Evolutionary conservation across 2,888 invertebrate genomes (phyloP), one percentile per base, ranked within the genome.

Genomic region (Phrixothrix hirtus): DNA sequence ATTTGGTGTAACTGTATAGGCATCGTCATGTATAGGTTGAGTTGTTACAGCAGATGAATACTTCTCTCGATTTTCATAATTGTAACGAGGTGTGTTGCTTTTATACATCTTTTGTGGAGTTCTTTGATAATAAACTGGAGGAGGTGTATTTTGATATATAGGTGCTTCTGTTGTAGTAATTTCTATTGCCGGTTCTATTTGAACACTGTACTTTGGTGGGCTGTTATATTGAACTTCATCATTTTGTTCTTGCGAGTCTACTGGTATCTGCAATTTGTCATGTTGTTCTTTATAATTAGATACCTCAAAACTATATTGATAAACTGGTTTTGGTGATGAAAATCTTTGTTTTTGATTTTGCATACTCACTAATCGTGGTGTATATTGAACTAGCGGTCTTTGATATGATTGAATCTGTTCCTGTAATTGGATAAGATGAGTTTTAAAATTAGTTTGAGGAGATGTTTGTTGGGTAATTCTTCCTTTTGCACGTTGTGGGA

Each of bases 291-390:
- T 73, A 53, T 79, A 79, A 59, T 79, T 77, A 6, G 83, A 79
- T 0, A 84, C 80, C 67, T 89, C 84, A 66, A 85, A 89, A 64
- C 84, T 87, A 69, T 85, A 89, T 67, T 89, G 88, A 68, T 88
- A 89, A 4, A 85, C 79, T 0, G 87, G 85, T 66, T 84, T 81
- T 1, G 81, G 70, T 39, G 80, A 75, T 7, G 81, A 74, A 66
- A 82, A 81, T 4, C 79, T 75, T 7, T 80, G 74, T 65, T 82
- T 82, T 6, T 79, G 77, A 66, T 81, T 78, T 21, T 21, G 21
- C 7, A 12, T 12, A 4, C 35, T 17, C 10, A 10, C 2, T n/a
- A 13, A 11, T 11, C 64, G 76, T 12, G 72, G 71, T 26, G 62
- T 65, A 47, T 54, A 47, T 45, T 31, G 17, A 11, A 36, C 79